Conservation (phyloP, 2,113 vertebrate genomes). For the Tenrec ecaudatus region DNA sequence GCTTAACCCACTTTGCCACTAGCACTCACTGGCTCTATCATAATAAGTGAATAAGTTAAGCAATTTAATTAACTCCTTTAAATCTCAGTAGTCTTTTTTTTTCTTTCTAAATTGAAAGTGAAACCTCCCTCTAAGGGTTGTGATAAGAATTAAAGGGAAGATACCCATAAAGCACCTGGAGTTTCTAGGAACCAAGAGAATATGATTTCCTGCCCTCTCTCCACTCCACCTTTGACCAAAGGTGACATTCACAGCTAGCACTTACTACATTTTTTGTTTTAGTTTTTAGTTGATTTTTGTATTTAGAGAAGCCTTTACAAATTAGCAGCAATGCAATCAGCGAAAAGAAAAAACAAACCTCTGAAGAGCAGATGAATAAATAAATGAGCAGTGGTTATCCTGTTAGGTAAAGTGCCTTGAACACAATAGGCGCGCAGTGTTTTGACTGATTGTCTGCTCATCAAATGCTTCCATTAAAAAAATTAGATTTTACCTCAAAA, state of each 20-base stretch:
- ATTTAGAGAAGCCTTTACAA: neutral
- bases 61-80: neutral
- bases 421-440: neutral
- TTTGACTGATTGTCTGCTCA: conserved; percentile 3
- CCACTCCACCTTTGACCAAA: neutral
- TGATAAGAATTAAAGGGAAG: neutral
- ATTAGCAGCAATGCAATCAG: neutral
- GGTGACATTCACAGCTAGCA: neutral
- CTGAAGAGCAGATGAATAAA: neutral
- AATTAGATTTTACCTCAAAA: neutral
- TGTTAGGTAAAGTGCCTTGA: neutral
- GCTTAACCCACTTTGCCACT: no score
- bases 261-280: conserved; percentile 15
- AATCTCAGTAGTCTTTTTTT: conserved; percentile 42
- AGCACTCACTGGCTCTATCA: no score
- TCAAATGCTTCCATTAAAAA: conserved; percentile 25
- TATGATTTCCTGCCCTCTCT: neutral
- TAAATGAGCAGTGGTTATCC: neutral
- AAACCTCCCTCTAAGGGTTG: neutral
- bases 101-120: conserved; percentile 1
- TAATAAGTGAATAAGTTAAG: neutral
- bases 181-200: neutral
- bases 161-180: neutral
- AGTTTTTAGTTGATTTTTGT: conserved; percentile 33
- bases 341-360: neutral